Conservation (phyloP, 2,113 vertebrate genomes). For the Osmerus eperlanus region DNA sequence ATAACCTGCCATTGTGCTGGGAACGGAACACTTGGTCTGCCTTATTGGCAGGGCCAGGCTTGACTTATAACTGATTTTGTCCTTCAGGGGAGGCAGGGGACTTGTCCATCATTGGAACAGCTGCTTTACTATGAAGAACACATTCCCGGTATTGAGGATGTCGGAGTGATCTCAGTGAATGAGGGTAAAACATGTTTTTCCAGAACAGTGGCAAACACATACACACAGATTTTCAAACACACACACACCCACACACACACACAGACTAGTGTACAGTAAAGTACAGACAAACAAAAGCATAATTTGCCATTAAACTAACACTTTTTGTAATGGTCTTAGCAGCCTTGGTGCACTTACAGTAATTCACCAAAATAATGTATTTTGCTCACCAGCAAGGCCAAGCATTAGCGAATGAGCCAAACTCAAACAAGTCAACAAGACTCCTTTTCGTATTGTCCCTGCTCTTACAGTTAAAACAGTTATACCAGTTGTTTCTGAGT, state of each 20-base stretch:
- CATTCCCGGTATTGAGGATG: conserved; percentile 42
- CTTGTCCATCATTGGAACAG: conserved; percentile 58
- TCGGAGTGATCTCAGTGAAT: conserved; percentile 41
- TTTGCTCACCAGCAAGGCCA: no score
- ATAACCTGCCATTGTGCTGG: conserved; percentile 67
- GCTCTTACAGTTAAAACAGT: conserved; percentile 28
- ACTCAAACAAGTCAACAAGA: no score
- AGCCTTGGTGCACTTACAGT: no score
- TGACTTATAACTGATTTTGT: conserved; percentile 71
- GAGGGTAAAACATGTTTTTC: conserved; percentile 16
- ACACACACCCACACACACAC: not conserved
- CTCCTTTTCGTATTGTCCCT: conserved; percentile 7
- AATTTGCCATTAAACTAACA: no score
- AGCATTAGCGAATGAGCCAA: no score
- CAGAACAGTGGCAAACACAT: not conserved
- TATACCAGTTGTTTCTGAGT: not conserved
- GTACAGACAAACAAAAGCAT: not conserved
- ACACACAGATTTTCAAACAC: not conserved
- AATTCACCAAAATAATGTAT: no score
- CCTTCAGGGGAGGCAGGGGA: conserved; percentile 62
- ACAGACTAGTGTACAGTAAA: not conserved
- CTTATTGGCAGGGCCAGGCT: conserved; percentile 49
- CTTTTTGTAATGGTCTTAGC: no score
- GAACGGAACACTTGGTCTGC: conserved; percentile 60
- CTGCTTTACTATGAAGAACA: conserved; percentile 49